Conservation (phyloP, 1,140 invertebrate species). For the Drosophila suzukii region DNA sequence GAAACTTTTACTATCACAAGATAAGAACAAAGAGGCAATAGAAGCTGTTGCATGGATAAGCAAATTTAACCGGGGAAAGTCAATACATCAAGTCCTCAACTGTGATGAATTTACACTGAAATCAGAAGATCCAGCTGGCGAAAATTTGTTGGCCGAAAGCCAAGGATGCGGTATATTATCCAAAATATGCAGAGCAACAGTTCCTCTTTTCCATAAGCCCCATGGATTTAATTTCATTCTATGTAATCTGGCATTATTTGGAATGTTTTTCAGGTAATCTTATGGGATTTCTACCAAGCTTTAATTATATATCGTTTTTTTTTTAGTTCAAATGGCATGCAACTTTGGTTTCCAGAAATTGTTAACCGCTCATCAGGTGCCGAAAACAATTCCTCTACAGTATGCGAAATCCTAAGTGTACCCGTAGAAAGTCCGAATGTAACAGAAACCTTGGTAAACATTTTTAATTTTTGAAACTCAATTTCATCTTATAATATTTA, state of each 20-base stretch:
- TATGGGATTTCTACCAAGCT: background rate
- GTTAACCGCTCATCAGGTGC: conserved; percentile 74
- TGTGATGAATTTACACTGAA: conserved; percentile 51
- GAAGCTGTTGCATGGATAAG: conserved; percentile 85
- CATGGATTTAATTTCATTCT: conserved; percentile 77
- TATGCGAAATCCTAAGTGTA: conserved; percentile 65
- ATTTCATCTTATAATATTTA: background rate
- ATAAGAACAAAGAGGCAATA: conserved; percentile 85
- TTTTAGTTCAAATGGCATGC: conserved; percentile 77
- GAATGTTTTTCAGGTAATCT: conserved; percentile 77
- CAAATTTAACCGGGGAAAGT: conserved; percentile 85
- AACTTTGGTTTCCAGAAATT: conserved; percentile 84
- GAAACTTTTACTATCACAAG: conserved; percentile 86
- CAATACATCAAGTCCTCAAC: conserved; percentile 48
- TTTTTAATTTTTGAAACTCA: background rate
- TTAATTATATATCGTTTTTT: background rate
- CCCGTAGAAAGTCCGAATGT: conserved; percentile 16
- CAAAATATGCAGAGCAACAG: conserved; percentile 70
- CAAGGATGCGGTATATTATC: conserved; percentile 66
- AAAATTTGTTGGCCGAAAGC: conserved; percentile 41
- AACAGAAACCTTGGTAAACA: conserved; percentile 30
- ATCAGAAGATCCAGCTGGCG: conserved; percentile 51
- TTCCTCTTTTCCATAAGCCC: conserved; percentile 78
- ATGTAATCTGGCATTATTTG: conserved; percentile 70
- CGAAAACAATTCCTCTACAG: conserved; percentile 51